A percentile compares a stretch with the other conserved stretches of the same genome.
These are phyloP conservation scores for Cryptomyrus ogoouensis DNA, from an alignment of 2,113 vertebrate genomes.

Conservation along the genomic window DNA sequence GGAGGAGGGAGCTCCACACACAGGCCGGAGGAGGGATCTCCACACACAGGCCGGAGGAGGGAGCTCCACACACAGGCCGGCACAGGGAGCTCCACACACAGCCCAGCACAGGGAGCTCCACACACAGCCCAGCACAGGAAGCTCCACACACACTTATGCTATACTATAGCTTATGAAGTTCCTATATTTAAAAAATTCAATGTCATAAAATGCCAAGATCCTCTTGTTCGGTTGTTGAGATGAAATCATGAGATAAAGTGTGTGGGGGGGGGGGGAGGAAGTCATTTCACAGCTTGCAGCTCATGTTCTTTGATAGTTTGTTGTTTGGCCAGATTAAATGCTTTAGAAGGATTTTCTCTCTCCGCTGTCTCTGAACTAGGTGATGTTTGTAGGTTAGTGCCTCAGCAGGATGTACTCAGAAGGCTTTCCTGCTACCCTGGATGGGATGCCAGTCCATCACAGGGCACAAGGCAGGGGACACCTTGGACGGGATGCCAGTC, in stretches of 20 bases:
- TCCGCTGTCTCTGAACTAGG: neutral
- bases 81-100: too few species aligned
- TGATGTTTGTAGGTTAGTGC: neutral
- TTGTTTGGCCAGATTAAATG: conserved; percentile 1
- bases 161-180: neutral
- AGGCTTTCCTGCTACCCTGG: neutral
- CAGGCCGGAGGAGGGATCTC: too few species aligned
- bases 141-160: neutral
- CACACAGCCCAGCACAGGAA: too few species aligned
- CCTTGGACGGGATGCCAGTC: neutral
- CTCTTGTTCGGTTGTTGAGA: neutral
- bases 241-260: neutral
- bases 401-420: neutral
- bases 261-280: neutral
- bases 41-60: too few species aligned
- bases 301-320: neutral
- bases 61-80: too few species aligned
- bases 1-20: too few species aligned
- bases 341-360: neutral
- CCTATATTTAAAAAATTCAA: neutral
- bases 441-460: neutral
- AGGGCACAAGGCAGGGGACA: neutral
- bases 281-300: neutral
- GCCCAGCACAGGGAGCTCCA: too few species aligned
- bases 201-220: neutral